These are phyloP conservation scores for Mellilla xanthometata DNA, from an alignment of 2,888 invertebrate genomes.

Conservation along the genomic window DNA sequence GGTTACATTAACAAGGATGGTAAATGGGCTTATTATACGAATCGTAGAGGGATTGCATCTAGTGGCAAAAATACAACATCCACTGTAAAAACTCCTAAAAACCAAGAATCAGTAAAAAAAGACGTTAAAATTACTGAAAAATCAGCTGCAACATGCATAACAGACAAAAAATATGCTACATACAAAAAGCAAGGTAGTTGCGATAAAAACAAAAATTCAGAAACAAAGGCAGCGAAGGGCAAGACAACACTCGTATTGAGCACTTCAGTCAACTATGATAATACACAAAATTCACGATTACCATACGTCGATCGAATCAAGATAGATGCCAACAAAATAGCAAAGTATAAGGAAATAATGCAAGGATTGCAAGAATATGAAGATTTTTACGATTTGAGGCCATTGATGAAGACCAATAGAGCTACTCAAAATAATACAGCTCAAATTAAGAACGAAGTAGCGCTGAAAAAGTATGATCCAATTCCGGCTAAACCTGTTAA, in stretches of 20 bases:
- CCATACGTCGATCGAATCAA: slow-evolving; percentile 23
- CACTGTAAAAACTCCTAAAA: slow-evolving; percentile 32
- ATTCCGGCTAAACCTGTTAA: too few relatives aligned
- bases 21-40: slow-evolving; percentile 67
- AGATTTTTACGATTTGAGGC: slow-evolving; percentile 49
- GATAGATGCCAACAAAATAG: slow-evolving; percentile 48
- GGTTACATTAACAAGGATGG: slow-evolving; percentile 69
- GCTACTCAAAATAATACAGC: slow-evolving; percentile 60
- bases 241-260: slow-evolving; percentile 50
- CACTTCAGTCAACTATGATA: slow-evolving; percentile 47
- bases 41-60: slow-evolving; percentile 17
- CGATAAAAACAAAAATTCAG: neutral
- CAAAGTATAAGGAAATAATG: slow-evolving; percentile 66
- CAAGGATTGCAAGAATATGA: slow-evolving; percentile 54
- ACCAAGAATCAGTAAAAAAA: slow-evolving; percentile 28
- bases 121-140: slow-evolving; percentile 30
- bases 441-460: slow-evolving; percentile 36
- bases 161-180: slow-evolving; percentile 27
- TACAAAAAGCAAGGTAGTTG: neutral
- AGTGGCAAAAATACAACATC: slow-evolving; percentile 32
- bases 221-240: neutral
- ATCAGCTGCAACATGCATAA: slow-evolving; percentile 30
- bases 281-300: slow-evolving; percentile 24
- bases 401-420: slow-evolving; percentile 54
- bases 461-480: too few relatives aligned